phyloP scores from a whole-genome alignment of 1,140 invertebrate genomes.

The Bombus sylvicola region DNA sequence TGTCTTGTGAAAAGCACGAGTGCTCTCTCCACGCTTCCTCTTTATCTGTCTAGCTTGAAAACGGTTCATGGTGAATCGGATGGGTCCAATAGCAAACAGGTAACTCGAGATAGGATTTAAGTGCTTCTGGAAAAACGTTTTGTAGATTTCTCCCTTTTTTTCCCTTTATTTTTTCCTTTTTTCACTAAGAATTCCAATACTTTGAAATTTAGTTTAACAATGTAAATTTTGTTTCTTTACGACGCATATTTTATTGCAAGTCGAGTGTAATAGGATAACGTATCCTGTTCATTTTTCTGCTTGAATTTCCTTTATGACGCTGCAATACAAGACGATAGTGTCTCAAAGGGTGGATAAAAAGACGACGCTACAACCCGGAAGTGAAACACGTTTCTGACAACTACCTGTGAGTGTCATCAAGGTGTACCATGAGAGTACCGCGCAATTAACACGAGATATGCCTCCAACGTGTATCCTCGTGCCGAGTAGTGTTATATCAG shows the following conservation, averaged over 20 bases:
- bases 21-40: background rate
- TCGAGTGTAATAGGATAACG: background rate
- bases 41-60: background rate
- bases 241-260: background rate
- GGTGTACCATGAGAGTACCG: conserved; percentile 36
- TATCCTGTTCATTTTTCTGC: background rate
- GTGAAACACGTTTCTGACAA: conserved; percentile 48
- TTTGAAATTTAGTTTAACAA: no score
- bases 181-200: background rate
- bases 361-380: conserved; percentile 41
- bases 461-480: conserved; percentile 30
- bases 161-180: background rate
- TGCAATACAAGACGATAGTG: conserved; percentile 11
- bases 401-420: conserved; percentile 47
- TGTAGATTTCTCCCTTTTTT: background rate
- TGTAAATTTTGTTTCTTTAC: background rate
- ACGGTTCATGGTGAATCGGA: background rate
- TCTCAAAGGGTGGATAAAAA: background rate
- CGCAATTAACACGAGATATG: conserved; percentile 57
- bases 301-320: conserved; percentile 8
- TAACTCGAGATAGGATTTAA: background rate
- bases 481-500: conserved; percentile 29
- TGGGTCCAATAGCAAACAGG: no score
- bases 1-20: background rate
- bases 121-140: background rate